Base-by-base conservation (phyloP, 2,888 invertebrate species). In the Oeneis ivallda region DNA sequence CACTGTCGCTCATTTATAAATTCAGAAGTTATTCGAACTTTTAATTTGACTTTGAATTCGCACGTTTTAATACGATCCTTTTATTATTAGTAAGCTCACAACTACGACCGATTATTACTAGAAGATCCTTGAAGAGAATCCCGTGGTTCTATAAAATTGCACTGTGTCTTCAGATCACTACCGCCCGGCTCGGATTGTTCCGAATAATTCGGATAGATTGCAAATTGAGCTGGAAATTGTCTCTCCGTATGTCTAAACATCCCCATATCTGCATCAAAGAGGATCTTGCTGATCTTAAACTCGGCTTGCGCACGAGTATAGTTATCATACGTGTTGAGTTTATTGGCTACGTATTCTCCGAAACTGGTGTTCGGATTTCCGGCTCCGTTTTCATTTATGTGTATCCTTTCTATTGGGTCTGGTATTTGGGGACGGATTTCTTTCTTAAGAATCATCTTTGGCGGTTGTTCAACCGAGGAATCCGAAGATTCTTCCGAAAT, bases 251-350 rank as follows among this genome's bases (percentile, higher is more conserved):
- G 13, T 19, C 56, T 41, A 17, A 56, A 56, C 56, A 56, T 56
- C 0, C 56, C 56, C 56, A 56, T 56, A 11, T 56, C 56, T 11
- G 56, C 56, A 8, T 56, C 56, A 11, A 56, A 56, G 8, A 56
- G 56, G 5, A 56, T 56, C 19, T 56, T 56, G 19, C 56, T 56
- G 13, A 56, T 56, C 19, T 56, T 56, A 8, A 56, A 56, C 41
- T 56, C 56, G 7, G 15, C 41, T 19, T 56, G 56, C 2, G 56
- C 17, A 0, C 56, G 56, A 6, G 56, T 56, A 8, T 41, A 56
- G 17, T 39, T 41, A 19, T 56, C 56, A 7, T 56, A 56, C 2
- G 17, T 41, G 13, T 17, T 56, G 2, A 56, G 19, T 41, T 56
- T 56, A 19, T 19, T 41, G 8, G 56, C 56, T 8, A 56, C 56